Base-by-base conservation (phyloP, 1,140 invertebrate genomes). In the Phymastichus coffea region DNA sequence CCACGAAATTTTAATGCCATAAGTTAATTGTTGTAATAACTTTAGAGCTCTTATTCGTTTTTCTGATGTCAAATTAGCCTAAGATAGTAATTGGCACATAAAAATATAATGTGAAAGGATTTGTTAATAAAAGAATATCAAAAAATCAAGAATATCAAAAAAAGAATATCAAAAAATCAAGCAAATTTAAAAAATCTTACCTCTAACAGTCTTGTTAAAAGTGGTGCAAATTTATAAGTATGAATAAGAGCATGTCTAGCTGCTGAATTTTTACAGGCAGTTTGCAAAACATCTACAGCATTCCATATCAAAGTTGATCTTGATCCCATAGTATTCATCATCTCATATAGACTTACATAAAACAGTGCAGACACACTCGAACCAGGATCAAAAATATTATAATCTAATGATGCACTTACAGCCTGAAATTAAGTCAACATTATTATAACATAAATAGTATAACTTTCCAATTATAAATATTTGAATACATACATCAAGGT, bases 1-100 rank as follows among this genome's bases (percentile, higher is more conserved):
- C 86, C 87, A 88, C 2, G 81, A 84, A 37, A 89, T 86, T 75
- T 85, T 86, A 8, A 88, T 85, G 2, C 86, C 87, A 66, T 87
- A 87, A 14, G 87, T 87, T 56, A 90, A 78, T 64, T 88, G 85
- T 81, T 88, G 75, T 3, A 83, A 67, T 25, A 84, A 63, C 40
- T 78, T 75, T 19, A 84, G 51, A 52, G 81, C 66, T 3, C 71
- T 65, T 48, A 80, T 70, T 58, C 74, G 69, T 15, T 83, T 82
- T 41, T 84, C 78, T 2, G 66, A 66, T 8, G 69, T 74, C 9
- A 73, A 48, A 66, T 75, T 70, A 43, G 69, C 68, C 69, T 77
- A 25, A 6, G 47, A 57, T 73, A 19, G 9, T 19, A 49, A 26
- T 46, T 26, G 8, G 12, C 8, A 25, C 10, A 2, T n/a, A 47